phyloP scores from a whole-genome alignment of 2,797 vertebrate species.

The Lophotriccus pileatus region DNA sequence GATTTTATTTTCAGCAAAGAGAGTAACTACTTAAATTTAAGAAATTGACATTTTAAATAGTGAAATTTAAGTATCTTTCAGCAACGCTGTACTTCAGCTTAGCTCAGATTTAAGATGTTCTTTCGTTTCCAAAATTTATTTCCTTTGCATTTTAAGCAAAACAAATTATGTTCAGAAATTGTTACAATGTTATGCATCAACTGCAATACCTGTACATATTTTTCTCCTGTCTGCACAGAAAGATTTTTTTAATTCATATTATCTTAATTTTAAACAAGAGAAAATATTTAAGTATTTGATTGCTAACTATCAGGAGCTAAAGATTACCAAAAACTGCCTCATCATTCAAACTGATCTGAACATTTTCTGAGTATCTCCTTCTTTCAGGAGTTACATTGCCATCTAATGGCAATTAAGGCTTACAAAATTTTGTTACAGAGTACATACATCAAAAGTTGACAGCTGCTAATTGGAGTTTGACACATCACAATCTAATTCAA shows the following conservation, averaged over 20 bases:
- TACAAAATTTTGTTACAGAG: background rate
- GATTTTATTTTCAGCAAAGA: background rate
- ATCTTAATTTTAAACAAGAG: background rate
- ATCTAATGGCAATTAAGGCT: slow-evolving; percentile 49
- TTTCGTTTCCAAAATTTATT: background rate
- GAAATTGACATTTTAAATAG: background rate
- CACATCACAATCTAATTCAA: background rate
- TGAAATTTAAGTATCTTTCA: background rate
- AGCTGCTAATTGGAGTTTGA: background rate
- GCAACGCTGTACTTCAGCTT: background rate
- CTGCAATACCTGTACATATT: background rate
- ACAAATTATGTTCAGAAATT: background rate
- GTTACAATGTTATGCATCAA: background rate
- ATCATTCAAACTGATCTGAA: background rate
- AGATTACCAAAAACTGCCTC: background rate
- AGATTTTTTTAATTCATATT: background rate
- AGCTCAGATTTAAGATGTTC: background rate
- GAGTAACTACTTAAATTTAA: background rate
- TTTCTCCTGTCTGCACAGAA: background rate
- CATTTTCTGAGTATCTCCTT: background rate
- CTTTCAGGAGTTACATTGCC: slow-evolving; percentile 19
- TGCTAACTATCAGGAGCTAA: background rate
- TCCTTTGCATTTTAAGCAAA: background rate
- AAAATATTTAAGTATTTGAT: background rate
- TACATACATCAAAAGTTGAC: background rate